A percentile compares a stretch with the other conserved stretches of the same genome.
Evolutionary conservation across 2,797 vertebrate species (phyloP).

Genomic region (Atherinosoma microstoma): DNA sequence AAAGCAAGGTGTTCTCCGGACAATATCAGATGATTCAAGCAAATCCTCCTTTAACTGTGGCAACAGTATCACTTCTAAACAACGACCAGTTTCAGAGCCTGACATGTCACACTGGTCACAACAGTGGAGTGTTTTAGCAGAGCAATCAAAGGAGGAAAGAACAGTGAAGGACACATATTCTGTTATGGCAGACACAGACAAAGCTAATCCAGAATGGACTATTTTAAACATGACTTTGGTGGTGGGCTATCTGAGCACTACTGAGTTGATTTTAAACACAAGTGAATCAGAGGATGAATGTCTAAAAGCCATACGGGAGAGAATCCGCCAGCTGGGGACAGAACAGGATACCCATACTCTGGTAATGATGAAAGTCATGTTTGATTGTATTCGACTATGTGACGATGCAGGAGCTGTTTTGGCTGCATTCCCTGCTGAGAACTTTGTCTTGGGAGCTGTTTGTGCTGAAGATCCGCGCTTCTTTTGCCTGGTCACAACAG

Average conservation of each 20-base stretch:
- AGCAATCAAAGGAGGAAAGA: conserved; percentile 74
- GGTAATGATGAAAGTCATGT: conserved; percentile 94
- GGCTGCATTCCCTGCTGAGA: conserved; percentile 93
- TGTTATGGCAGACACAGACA: conserved; percentile 82
- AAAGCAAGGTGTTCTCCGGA: conserved; percentile 88
- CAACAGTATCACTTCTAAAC: conserved; percentile 72
- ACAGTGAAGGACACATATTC: conserved; percentile 78
- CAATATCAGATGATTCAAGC: conserved; percentile 87
- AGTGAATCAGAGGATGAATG: conserved; percentile 87
- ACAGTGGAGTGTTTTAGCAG: conserved; percentile 64
- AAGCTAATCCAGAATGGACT: conserved; percentile 85
- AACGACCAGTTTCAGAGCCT: conserved; percentile 88
- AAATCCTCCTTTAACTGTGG: conserved; percentile 66
- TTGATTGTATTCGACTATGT: conserved; percentile 92
- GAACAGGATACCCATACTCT: conserved; percentile 94
- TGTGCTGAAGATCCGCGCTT: conserved; percentile 95
- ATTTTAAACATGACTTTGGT: conserved; percentile 92
- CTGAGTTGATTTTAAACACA: conserved; percentile 89
- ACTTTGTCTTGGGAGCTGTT: conserved; percentile 92
- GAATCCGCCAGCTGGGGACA: conserved; percentile 90
- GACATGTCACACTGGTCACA: conserved; percentile 85
- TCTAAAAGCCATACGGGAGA: conserved; percentile 89
- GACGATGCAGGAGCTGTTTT: conserved; percentile 87
- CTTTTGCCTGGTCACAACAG: conserved; percentile 93
- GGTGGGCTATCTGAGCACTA: conserved; percentile 95